Conservation (phyloP, 2,888 invertebrate species). For the Hirtodrosophila cameraria region DNA sequence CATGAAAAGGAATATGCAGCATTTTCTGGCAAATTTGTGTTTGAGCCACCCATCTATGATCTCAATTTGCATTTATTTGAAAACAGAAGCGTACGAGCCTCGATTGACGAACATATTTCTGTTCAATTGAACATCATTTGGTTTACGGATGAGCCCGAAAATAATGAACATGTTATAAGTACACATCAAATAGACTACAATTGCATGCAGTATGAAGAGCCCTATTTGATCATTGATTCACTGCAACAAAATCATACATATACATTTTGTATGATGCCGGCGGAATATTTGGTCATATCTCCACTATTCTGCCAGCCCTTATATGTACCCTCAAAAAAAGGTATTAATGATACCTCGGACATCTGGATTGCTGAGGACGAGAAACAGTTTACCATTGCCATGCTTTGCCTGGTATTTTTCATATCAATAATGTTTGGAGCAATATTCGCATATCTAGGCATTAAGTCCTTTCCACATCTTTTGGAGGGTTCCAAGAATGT, state of each 20-base stretch:
- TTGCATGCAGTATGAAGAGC: constrained; percentile 67
- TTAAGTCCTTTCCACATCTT: constrained; percentile 77
- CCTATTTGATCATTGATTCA: constrained; percentile 59
- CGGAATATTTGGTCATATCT: constrained; percentile 57
- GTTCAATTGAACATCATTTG: constrained; percentile 74
- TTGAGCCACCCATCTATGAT: constrained; percentile 70
- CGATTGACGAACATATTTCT: constrained; percentile 44
- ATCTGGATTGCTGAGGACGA: constrained; percentile 65
- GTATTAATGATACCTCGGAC: constrained; percentile 10
- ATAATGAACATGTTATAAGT: neutral
- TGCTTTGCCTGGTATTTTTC: constrained; percentile 74
- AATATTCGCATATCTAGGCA: constrained; percentile 72
- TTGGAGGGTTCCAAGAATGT: constrained; percentile 80
- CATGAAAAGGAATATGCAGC: neutral
- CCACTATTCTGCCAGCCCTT: constrained; percentile 81
- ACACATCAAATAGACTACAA: constrained; percentile 59
- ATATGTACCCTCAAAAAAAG: constrained; percentile 55
- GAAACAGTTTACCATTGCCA: constrained; percentile 75
- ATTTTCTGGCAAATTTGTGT: constrained; percentile 35
- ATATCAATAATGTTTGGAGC: constrained; percentile 72
- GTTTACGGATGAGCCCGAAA: constrained; percentile 69
- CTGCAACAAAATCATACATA: constrained; percentile 74
- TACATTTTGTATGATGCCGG: constrained; percentile 77
- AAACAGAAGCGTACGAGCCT: constrained; percentile 62
- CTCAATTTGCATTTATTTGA: constrained; percentile 61